Percentiles rank a stretch among this genome's conserved stretches.
These are phyloP conservation scores for Maniola hyperantus DNA, from an alignment of 2,888 invertebrate species.

Conservation along the genomic window DNA sequence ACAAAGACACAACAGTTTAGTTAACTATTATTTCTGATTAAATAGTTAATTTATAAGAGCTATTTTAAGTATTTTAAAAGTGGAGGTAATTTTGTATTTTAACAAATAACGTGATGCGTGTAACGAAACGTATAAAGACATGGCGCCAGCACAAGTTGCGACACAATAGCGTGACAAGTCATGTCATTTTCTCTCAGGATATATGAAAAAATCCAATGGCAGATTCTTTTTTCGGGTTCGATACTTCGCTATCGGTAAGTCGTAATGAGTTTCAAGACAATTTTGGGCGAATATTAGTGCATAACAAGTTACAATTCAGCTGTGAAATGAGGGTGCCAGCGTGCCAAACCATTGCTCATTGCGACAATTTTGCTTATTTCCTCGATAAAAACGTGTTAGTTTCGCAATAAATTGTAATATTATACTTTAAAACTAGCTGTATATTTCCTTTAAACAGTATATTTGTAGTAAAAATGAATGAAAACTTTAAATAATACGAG, in stretches of 20 bases:
- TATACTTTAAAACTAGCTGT: neutral
- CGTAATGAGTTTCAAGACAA: conserved; percentile 46
- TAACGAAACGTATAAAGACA: conserved; percentile 41
- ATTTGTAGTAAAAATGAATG: neutral
- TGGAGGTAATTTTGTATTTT: no score
- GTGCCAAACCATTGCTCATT: conserved; percentile 48
- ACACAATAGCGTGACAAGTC: conserved; percentile 84
- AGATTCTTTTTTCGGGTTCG: conserved; percentile 94
- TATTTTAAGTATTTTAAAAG: no score
- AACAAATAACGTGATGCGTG: conserved; percentile 7
- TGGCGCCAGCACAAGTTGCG: conserved; percentile 61
- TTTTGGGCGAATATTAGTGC: conserved; percentile 46
- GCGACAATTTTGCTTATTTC: conserved; percentile 40
- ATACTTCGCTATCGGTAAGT: conserved; percentile 90
- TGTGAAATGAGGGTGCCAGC: conserved; percentile 58
- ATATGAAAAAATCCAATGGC: conserved; percentile 88
- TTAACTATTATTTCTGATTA: no score
- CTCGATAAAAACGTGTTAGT: conserved; percentile 21
- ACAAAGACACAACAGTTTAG: no score
- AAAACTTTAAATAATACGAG: neutral
- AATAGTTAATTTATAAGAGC: no score
- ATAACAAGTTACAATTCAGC: conserved; percentile 47
- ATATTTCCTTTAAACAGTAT: neutral
- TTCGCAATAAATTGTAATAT: conserved; percentile 20
- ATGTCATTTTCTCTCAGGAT: conserved; percentile 85